Evolutionary conservation across 2,888 invertebrate genomes (phyloP), one percentile per base, ranked within the genome.

Genomic region (Apamea crenata): DNA sequence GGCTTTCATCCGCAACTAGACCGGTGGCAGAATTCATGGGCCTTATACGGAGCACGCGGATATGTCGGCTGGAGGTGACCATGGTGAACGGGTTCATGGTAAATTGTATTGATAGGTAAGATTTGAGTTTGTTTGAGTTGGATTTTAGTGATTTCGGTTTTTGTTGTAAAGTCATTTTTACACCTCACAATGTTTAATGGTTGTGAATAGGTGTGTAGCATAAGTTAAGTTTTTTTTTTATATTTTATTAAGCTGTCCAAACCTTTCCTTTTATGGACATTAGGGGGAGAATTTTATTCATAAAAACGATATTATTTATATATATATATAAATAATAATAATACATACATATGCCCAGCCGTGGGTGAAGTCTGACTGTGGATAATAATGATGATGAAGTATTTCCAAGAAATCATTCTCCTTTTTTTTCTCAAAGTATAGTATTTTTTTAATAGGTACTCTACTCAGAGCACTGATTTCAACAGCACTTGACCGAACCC

Each of bases 1-100:
- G 89, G 94, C 95, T 95, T 95, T 96, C 95, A 93, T 94, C 93
- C 90, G 89, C 92, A 95, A 94, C 94, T 94, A 92, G 94, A 92
- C 91, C 93, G 92, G 94, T 94, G 92, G 95, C 94, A 93, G 94
- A 94, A 93, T 93, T 92, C 94, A 91, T 92, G 88, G 85, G 70
- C 94, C 95, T 91, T 95, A 94, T 94, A 95, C 86, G 94, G 94
- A 86, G 82, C 81, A 91, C 89, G 92, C 93, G 94, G 94, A 94
- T 94, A 92, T 93, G 88, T 89, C 83, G 86, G 74, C 79, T 90
- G 88, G 40, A 72, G 87, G 93, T 92, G 91, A 90, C 93, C 92
- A 92, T 91, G 61, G 29, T 40, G 3, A 29, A 59, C 25, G 50
- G 6, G 36, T 18, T 73, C 25, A 8, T 36, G 7, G 36, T 61